These are phyloP conservation scores for Callipepla squamata DNA, from an alignment of 2,113 vertebrate species.

Conservation along the genomic window DNA sequence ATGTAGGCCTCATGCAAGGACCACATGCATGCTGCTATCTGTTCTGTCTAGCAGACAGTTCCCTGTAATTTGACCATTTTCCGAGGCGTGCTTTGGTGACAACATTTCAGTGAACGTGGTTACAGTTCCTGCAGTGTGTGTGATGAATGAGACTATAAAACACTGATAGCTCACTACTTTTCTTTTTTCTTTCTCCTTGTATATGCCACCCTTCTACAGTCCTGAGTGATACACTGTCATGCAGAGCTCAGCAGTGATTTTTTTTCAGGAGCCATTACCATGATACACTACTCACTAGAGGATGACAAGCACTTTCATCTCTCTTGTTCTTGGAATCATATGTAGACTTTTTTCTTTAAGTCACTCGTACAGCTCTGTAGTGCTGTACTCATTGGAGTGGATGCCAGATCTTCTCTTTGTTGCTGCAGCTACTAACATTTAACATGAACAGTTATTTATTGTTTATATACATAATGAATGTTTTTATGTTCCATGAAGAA, in stretches of 20 bases:
- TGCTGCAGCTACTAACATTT: not conserved
- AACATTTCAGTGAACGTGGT: not conserved
- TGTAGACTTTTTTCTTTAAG: not conserved
- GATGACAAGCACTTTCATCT: conserved; percentile 13
- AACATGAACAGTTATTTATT: not conserved
- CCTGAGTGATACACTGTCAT: not conserved
- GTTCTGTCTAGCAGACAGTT: not conserved
- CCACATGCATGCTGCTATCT: not conserved
- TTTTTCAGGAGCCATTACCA: not conserved
- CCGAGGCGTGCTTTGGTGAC: not conserved
- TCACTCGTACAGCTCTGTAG: not conserved
- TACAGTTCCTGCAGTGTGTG: not conserved
- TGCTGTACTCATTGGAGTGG: not conserved
- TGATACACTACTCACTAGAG: not conserved
- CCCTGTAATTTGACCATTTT: not conserved
- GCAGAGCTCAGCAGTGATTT: not conserved
- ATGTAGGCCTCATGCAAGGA: not conserved
- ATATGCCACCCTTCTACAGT: not conserved
- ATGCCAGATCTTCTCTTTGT: not conserved
- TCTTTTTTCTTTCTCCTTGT: not conserved
- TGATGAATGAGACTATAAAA: not conserved
- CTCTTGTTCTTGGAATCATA: not conserved
- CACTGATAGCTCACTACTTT: not conserved
- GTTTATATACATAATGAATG: not conserved
- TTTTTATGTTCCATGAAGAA: not conserved